A percentile compares a stretch with the other conserved stretches of the same genome.
Conservation (phyloP, 2,113 vertebrate species). For the Choloepus hoffmanni region DNA sequence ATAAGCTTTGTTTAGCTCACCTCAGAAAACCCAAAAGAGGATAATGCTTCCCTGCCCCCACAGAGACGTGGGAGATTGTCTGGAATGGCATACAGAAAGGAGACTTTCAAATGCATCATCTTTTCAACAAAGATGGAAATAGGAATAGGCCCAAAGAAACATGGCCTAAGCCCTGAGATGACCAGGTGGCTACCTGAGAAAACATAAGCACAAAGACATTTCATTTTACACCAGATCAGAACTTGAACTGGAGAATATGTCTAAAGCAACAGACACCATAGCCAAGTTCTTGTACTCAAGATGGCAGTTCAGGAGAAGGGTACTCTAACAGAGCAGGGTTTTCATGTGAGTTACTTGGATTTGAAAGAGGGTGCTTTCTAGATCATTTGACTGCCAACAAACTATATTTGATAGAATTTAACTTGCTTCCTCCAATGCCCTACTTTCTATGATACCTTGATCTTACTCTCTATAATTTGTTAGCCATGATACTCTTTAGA, state of each 20-base stretch:
- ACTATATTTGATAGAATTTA: not conserved
- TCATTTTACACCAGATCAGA: conserved; percentile 39
- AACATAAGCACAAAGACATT: conserved; percentile 32
- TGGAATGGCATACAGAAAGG: not conserved
- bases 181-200: not conserved
- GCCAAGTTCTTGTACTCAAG: not conserved
- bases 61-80: not conserved
- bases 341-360: not conserved
- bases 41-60: not conserved
- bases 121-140: conserved; percentile 1
- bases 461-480: conserved; percentile 24
- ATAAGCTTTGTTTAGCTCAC: not conserved
- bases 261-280: not conserved
- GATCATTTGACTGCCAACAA: not conserved
- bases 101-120: conserved; percentile 40
- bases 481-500: not conserved
- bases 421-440: not conserved
- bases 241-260: not conserved
- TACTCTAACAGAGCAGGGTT: not conserved
- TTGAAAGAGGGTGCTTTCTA: conserved; percentile 42
- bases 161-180: conserved; percentile 17
- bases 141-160: conserved; percentile 38
- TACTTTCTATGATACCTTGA: not conserved
- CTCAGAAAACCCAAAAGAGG: not conserved
- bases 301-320: not conserved